Conservation (phyloP, 2,888 invertebrate species). For the Xylophagus ater region DNA sequence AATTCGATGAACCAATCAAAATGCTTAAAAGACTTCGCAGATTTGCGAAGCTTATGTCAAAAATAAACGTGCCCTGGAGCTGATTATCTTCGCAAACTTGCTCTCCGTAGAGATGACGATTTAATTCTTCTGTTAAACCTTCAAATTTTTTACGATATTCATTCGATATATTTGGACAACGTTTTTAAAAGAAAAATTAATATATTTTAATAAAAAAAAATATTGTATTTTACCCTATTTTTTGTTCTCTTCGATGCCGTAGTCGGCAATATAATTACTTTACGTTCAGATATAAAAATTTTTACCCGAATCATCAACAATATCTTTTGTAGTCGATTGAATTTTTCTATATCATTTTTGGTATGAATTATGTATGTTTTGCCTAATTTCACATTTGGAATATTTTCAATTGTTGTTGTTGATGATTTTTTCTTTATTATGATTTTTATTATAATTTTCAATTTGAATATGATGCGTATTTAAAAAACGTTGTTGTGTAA, state of each 20-base stretch:
- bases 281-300: slow-evolving; percentile 37
- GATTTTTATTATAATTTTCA: no score
- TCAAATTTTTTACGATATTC: slow-evolving; percentile 30
- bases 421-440: background rate
- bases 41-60: no score
- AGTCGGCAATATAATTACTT: slow-evolving; percentile 35
- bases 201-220: no score
- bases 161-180: slow-evolving; percentile 21
- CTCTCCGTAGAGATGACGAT: no score
- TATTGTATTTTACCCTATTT: background rate
- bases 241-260: slow-evolving; percentile 24
- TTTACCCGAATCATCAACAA: slow-evolving; percentile 37
- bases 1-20: no score
- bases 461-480: no score
- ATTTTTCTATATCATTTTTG: slow-evolving; percentile 36
- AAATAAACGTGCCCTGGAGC: no score
- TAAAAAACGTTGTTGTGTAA: slow-evolving; percentile 22
- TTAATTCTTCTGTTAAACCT: slow-evolving; percentile 32
- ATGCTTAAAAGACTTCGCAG: no score
- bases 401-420: background rate
- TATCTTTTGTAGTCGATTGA: slow-evolving; percentile 40
- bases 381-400: background rate
- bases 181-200: no score
- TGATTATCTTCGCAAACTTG: no score
- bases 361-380: slow-evolving; percentile 23